Evolutionary conservation across 1,140 invertebrate species (phyloP), one percentile per base, ranked within the genome.

Genomic region (Gryon sp.): DNA sequence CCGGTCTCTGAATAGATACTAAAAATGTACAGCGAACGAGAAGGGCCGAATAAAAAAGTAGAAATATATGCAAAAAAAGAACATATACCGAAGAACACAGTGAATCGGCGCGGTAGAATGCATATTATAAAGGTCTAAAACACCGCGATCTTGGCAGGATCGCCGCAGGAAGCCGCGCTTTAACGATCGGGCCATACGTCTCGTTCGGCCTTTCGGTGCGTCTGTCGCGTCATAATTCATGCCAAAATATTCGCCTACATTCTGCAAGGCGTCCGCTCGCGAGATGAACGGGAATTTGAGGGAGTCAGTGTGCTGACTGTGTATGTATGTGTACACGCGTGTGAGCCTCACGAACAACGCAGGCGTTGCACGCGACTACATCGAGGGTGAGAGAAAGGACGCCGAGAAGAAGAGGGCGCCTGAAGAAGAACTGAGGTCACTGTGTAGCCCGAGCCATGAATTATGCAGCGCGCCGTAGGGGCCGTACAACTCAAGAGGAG

Each of bases 201-300:
- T 52, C 66, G 48, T 70, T 66, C 43, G 57, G 45, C 53, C 69
- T 72, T 74, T 65, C 52, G 74, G 70, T 59, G 60, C 30, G 32
- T 59, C 52, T 45, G 28, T 16, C 68, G 59, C 32, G 41, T 70
- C 84, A 79, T 87, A 85, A 86, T 76, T 87, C 84, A 85, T 63
- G 69, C 82, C 85, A 43, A 85, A 85, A 85, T 86, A 84, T 84
- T 86, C 82, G 83, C 81, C 84, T 83, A 86, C 76, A 83, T 86
- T 86, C 83, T 78, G 55, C 14, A 40, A 30, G 18, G 50, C 72
- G 63, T 60, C 60, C 15, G 48, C 43, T 40, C 62, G 74, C 59
- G 65, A 62, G 70, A 70, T 45, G 48, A 36, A 30, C 45, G 63
- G 62, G n/a, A n/a, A n/a, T n/a, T n/a, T n/a, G n/a, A n/a, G n/a